Evolutionary conservation across 1,140 invertebrate genomes (phyloP), one percentile per base, ranked within the genome.

Genomic region (Drosophila miranda): DNA sequence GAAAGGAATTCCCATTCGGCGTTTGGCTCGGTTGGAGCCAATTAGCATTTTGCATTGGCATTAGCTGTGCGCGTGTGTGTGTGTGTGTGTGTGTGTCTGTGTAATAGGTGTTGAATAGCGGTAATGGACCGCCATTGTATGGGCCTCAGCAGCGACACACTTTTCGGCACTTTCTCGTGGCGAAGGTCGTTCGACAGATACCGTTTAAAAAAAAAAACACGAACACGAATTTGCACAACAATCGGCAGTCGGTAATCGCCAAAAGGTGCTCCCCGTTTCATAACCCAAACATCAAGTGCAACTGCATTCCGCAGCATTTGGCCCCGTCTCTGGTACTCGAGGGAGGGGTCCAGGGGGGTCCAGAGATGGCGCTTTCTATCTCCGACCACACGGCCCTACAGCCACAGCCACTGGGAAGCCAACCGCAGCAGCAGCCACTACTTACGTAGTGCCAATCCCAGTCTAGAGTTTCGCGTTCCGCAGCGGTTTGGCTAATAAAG

Each of bases 401-500:
- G 19, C 19, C 19, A 19, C 19, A 19, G 19, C 19, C 19, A 5
- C 23, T 23, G 23, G 23, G 4, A 23, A 23, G 5, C 23, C 23
- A 23, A 23, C 23, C 23, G 3, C 23, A 23, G 23, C 23, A 23
- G 23, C 23, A 26, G 23, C 23, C 34, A 28, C 43, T 41, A 16
- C 8, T 30, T 30, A 30, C 30, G 30, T 7, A 3, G 28, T 30
- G 28, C 7, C 2, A 30, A 30, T 30, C 30, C 5, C 43, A 67
- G 48, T 68, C 64, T 68, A 55, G 50, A 68, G 50, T 68, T 68
- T 68, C 64, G 54, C 48, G 54, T 67, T 67, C 61, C 61, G 42
- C 11, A 46, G 43, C 23, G 48, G 41, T 77, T 78, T 43, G 64
- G 78, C 61, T 76, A 59, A 79, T 71, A 79, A 70, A 79, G 64